Conservation (phyloP, 37 sponge, comb jelly and placozoan genomes). For the Trichoplax adhaerens region DNA sequence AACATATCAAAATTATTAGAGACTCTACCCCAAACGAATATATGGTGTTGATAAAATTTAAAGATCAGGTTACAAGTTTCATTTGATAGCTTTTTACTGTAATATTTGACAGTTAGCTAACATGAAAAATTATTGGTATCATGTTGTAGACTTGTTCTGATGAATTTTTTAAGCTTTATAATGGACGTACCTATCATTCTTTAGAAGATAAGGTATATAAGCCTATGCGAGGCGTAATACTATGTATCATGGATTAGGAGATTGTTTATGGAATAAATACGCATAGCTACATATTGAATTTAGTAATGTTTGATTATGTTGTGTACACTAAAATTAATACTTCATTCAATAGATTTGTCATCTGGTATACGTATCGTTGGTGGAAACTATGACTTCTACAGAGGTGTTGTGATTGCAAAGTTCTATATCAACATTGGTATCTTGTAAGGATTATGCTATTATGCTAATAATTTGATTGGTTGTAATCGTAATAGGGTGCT, state of each 20-base stretch:
- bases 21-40: slow-evolving; percentile 81
- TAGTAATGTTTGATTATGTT: background rate
- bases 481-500: slow-evolving; percentile 26
- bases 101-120: background rate
- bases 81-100: slow-evolving; percentile 1
- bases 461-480: slow-evolving; percentile 25
- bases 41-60: slow-evolving; percentile 63
- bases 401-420: background rate
- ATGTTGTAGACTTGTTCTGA: background rate
- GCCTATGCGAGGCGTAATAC: background rate
- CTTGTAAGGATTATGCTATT: background rate
- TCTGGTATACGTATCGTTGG: slow-evolving; percentile 5
- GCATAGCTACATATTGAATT: too few species aligned
- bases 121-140: background rate
- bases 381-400: slow-evolving; percentile 3
- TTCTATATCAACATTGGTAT: slow-evolving; percentile 19
- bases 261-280: too few species aligned
- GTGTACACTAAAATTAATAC: background rate
- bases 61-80: slow-evolving; percentile 23
- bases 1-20: slow-evolving; percentile 50
- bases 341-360: background rate
- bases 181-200: slow-evolving; percentile 44
- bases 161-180: background rate
- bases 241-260: too few species aligned
- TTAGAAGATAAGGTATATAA: slow-evolving; percentile 50